Evolutionary conservation across 2,797 vertebrate species (phyloP).

Genomic region (Mormyrops attenuatus): DNA sequence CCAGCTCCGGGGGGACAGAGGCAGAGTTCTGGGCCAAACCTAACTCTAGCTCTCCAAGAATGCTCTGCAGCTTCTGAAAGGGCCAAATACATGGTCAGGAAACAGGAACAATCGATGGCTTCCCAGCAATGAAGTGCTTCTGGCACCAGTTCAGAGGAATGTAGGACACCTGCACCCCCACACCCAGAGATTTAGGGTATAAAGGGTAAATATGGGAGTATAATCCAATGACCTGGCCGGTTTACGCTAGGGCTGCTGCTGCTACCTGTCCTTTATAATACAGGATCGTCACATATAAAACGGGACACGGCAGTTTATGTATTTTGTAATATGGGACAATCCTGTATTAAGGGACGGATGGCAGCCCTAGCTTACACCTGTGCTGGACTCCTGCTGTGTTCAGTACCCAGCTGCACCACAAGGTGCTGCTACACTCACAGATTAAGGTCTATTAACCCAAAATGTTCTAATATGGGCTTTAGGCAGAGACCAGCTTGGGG

Average conservation of each 20-base stretch:
- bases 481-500: background rate
- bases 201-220: background rate
- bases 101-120: background rate
- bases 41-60: conserved; percentile 53
- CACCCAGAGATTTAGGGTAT: background rate
- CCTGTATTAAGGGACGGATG: background rate
- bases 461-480: background rate
- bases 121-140: background rate
- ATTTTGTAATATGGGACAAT: background rate
- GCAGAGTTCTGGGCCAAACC: conserved; percentile 42
- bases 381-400: background rate
- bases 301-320: background rate
- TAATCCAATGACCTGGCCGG: background rate
- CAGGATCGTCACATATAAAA: background rate
- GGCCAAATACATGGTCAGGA: background rate
- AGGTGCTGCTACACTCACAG: background rate
- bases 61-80: conserved; percentile 58
- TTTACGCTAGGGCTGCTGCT: background rate
- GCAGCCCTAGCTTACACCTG: background rate
- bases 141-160: background rate
- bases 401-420: background rate
- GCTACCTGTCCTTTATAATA: background rate
- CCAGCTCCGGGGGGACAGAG: conserved; percentile 51
- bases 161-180: background rate
- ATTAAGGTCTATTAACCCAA: background rate